Evolutionary conservation across 2,113 vertebrate genomes (phyloP).

Genomic region (Rhinoptilus africanus): DNA sequence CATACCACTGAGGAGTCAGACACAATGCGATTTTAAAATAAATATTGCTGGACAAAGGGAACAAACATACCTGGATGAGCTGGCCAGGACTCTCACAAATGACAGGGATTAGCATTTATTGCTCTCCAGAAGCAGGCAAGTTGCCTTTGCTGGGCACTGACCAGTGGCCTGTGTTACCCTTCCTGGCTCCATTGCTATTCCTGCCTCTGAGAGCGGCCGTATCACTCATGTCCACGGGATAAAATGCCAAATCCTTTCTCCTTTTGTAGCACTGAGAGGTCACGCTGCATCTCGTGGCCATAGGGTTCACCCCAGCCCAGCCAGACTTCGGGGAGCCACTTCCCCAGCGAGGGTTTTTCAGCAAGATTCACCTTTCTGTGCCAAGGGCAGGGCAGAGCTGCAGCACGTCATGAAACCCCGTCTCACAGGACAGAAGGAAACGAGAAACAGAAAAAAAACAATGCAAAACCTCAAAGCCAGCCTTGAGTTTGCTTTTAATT

Average conservation of each 20-base stretch:
- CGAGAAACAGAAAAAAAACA: not conserved
- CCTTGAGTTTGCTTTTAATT: not conserved
- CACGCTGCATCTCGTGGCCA: not conserved
- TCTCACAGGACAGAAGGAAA: not conserved
- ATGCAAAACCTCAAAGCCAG: not conserved
- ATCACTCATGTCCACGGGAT: not conserved
- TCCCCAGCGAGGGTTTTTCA: not conserved
- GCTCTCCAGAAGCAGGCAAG: not conserved
- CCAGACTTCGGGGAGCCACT: fast-evolving
- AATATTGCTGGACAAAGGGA: not conserved
- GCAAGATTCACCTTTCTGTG: not conserved
- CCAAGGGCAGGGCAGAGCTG: not conserved
- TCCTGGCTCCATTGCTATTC: not conserved
- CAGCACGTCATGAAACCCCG: not conserved
- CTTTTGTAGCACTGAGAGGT: not conserved
- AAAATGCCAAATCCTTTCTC: not conserved
- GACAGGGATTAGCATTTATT: not conserved
- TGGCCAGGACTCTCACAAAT: not conserved
- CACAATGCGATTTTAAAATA: not conserved
- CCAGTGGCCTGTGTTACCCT: not conserved
- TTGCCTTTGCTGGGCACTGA: not conserved
- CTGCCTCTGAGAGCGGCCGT: not conserved
- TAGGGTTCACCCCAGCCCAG: not conserved
- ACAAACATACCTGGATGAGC: not conserved
- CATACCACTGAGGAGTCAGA: not conserved